A percentile compares a stretch with the other conserved stretches of the same genome.
phyloP scores from a whole-genome alignment of 2,113 vertebrate genomes.

The Dendropsophus ebraccatus region DNA sequence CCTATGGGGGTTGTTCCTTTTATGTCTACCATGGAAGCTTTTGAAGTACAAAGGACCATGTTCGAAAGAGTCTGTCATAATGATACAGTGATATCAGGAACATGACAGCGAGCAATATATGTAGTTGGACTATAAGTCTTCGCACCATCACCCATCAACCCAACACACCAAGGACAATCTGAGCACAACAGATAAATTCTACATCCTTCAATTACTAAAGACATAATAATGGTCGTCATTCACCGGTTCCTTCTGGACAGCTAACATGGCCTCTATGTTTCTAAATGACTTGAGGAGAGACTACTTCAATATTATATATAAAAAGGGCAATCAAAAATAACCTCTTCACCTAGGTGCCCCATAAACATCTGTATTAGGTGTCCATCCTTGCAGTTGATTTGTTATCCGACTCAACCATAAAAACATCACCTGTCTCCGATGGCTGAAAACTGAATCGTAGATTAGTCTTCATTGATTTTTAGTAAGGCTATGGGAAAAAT shows the following conservation, averaged over 20 bases:
- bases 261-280: background rate
- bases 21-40: background rate
- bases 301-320: conserved; percentile 12
- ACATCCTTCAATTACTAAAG: background rate
- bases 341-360: background rate
- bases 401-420: conserved; percentile 25
- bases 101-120: background rate
- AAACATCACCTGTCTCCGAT: conserved; percentile 41
- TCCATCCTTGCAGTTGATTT: conserved; percentile 18
- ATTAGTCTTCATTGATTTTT: conserved; percentile 49
- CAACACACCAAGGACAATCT: background rate
- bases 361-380: conserved; percentile 16
- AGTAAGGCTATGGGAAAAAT: conserved; percentile 13
- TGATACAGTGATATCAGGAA: background rate
- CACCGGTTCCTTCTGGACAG: background rate
- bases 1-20: background rate
- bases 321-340: conserved; percentile 28
- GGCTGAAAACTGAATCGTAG: conserved; percentile 43
- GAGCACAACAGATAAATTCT: background rate
- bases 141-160: background rate
- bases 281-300: background rate
- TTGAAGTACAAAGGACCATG: background rate
- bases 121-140: background rate
- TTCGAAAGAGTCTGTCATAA: background rate
- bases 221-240: background rate